phyloP scores from a whole-genome alignment of 2,113 vertebrate genomes.

The Microcebus tavaratra region DNA sequence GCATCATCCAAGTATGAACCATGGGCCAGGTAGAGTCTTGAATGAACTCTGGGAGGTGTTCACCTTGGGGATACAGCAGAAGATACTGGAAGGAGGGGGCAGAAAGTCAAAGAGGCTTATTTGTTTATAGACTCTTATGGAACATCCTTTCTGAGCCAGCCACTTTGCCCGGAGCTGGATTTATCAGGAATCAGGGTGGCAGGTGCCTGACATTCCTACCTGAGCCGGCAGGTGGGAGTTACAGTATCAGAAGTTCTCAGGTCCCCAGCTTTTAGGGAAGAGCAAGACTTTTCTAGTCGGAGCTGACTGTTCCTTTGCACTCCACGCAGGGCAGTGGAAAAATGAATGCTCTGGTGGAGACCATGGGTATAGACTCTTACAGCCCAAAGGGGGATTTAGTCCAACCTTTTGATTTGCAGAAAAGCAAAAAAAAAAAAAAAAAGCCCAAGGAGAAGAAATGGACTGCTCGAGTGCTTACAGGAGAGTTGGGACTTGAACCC shows the following conservation, averaged over 20 bases:
- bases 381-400: not conserved
- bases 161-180: not conserved
- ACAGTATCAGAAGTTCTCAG: too few relatives aligned
- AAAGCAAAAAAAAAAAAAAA: too few relatives aligned
- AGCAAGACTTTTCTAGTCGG: not conserved
- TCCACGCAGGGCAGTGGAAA: not conserved
- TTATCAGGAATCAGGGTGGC: not conserved
- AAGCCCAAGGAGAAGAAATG: not conserved
- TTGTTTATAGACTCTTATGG: not conserved
- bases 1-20: not conserved
- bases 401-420: not conserved
- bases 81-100: not conserved
- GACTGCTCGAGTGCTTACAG: not conserved
- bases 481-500: not conserved
- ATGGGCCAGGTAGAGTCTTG: not conserved
- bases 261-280: not conserved
- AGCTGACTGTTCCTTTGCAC: not conserved
- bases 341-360: not conserved
- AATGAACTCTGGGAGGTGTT: not conserved
- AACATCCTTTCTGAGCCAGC: not conserved
- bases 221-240: not conserved
- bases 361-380: accelerated
- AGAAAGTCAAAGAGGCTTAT: not conserved
- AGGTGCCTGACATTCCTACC: not conserved
- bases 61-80: not conserved